These are phyloP conservation scores for Helleia helle DNA, from an alignment of 2,888 invertebrate genomes.

Conservation along the genomic window DNA sequence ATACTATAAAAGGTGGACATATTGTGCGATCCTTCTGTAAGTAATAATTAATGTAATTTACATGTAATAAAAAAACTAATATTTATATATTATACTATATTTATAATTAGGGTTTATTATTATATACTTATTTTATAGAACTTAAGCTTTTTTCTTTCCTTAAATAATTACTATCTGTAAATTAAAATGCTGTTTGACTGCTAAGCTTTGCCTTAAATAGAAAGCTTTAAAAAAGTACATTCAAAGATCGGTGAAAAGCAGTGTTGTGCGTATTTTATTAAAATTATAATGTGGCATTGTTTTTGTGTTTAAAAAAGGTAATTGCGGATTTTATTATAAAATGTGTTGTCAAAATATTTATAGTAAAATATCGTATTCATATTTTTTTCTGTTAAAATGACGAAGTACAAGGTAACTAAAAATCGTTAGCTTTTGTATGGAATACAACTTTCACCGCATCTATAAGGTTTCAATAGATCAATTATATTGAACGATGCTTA, in stretches of 20 bases:
- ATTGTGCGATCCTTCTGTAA: too few species aligned
- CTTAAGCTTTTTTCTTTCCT: too few species aligned
- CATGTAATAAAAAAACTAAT: too few species aligned
- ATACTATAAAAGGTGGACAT: too few species aligned
- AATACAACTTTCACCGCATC: conserved; percentile 41
- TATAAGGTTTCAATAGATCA: conserved; percentile 13
- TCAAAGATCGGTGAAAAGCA: conserved; percentile 3
- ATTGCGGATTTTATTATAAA: neutral
- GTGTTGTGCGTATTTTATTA: conserved; percentile 4
- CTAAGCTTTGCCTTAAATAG: too few species aligned
- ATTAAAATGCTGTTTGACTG: too few species aligned
- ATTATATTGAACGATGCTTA: neutral
- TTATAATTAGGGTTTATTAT: too few species aligned
- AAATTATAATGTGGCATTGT: neutral
- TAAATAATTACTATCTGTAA: too few species aligned
- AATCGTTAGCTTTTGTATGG: conserved; percentile 16
- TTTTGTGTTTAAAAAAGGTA: neutral
- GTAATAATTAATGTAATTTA: too few species aligned
- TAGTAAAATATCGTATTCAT: neutral
- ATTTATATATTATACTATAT: too few species aligned
- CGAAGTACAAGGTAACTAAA: neutral
- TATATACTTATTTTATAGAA: too few species aligned
- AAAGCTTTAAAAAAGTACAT: neutral
- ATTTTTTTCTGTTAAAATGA: neutral
- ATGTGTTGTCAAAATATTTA: neutral